Evolutionary conservation across 2,888 invertebrate genomes (phyloP).

Genomic region (Pseudolycoriella hygida): DNA sequence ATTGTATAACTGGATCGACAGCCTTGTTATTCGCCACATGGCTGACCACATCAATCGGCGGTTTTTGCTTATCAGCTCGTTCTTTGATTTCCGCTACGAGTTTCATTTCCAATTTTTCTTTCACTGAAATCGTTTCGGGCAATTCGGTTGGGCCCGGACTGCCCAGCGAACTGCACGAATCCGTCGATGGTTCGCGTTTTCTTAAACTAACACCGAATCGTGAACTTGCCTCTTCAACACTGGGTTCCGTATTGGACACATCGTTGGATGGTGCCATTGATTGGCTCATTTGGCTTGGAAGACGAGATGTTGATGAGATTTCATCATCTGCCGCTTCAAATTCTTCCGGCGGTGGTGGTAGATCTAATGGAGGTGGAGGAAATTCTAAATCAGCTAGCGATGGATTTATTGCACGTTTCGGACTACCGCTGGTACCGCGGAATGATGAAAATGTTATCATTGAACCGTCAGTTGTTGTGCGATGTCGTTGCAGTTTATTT

Average conservation of each 20-base stretch:
- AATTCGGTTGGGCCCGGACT: conserved; percentile 28
- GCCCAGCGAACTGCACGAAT: conserved; percentile 35
- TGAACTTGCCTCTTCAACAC: conserved; percentile 53
- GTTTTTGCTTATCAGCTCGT: conserved; percentile 41
- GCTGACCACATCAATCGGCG: conserved; percentile 33
- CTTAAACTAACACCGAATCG: conserved; percentile 52
- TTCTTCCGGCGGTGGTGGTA: conserved; percentile 63
- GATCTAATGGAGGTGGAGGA: conserved; percentile 66
- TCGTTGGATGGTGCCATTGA: conserved; percentile 28
- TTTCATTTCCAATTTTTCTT: conserved; percentile 67
- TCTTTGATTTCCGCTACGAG: conserved; percentile 72
- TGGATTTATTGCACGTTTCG: conserved; percentile 52
- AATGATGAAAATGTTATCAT: conserved; percentile 33
- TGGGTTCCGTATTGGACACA: conserved; percentile 44
- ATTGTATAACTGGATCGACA: conserved; percentile 59
- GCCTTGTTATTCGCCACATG: conserved; percentile 14
- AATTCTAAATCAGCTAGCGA: conserved; percentile 69
- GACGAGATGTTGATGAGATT: conserved; percentile 13
- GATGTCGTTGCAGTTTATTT: conserved; percentile 35
- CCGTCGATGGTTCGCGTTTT: conserved; percentile 43
- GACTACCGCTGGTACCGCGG: conserved; percentile 46
- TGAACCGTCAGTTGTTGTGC: conserved; percentile 32
- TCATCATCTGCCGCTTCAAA: conserved; percentile 21
- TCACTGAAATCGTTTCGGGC: conserved; percentile 33
- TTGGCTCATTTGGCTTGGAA: conserved; percentile 12